Evolutionary conservation across 1,140 invertebrate genomes (phyloP), one percentile per base, ranked within the genome.

Genomic region (Drosophila lacteicornis): DNA sequence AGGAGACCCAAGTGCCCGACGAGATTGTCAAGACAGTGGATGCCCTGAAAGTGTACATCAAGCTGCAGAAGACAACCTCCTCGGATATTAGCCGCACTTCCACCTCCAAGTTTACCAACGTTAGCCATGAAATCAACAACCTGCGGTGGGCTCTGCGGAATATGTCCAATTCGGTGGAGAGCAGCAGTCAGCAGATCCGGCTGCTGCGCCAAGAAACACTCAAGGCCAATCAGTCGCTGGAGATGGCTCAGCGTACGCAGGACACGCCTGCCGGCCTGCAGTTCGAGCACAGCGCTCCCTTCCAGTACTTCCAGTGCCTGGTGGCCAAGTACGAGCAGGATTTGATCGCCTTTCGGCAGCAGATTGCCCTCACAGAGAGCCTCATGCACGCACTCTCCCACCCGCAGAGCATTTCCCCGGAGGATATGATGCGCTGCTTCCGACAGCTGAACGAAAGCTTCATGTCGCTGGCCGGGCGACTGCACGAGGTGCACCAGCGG

Each of bases 391-490:
- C 96, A 11, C 92, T 96, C 79, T 94, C 95, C 82, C 94, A 95
- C 71, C 95, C 95, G 1, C 94, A 94, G 80, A 93, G 94, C 46
- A 91, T 97, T 62, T 95, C 95, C 2, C 95, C 96, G 0, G 95
- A 96, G 92, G 96, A 96, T 95, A 90, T 92, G 11, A 83, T 86
- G 46, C 85, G 81, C 50, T 95, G 97, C 17, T 95, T 98, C 87
- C 95, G 95, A 53, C 95, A 96, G 81, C 94, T 98, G 53, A 96
- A 98, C 83, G 97, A 97, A 88, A 96, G 96, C 4, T 95, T 98
- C 71, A 95, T 98, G 19, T 96, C 97, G 4, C 93, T 98, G 63
- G 97, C 97, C 51, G 97, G 97, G 0, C 95, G 96, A 58, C 90
- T 98, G 22, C 97, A 98, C 81, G 95, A 95, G 2, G 94, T 97